These are phyloP conservation scores for Empis livida DNA, from an alignment of 2,888 invertebrate species.

Conservation along the genomic window DNA sequence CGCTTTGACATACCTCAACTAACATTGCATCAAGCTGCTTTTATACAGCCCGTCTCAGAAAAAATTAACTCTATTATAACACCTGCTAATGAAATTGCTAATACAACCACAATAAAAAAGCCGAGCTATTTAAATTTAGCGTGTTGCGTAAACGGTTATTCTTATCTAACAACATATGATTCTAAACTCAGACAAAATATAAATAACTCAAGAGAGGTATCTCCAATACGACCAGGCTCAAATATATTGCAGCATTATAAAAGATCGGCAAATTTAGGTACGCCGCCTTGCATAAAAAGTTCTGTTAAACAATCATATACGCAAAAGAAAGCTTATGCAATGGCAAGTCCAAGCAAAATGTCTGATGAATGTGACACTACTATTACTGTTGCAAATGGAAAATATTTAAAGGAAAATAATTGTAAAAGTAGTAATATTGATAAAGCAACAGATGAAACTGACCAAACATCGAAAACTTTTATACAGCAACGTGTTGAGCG, in stretches of 20 bases:
- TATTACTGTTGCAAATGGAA: neutral
- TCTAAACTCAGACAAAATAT: conserved; percentile 63
- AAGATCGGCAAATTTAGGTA: conserved; percentile 41
- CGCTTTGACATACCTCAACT: conserved; percentile 32
- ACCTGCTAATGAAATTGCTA: conserved; percentile 14
- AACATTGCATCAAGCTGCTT: conserved; percentile 17
- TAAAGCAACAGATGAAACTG: neutral
- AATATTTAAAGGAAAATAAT: conserved; percentile 2
- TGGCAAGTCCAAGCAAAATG: conserved; percentile 5
- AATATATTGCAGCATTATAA: conserved; percentile 36
- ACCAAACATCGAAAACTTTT: conserved; percentile 43
- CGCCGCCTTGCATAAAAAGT: conserved; percentile 34
- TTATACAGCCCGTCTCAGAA: conserved; percentile 20
- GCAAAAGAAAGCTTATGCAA: conserved; percentile 16
- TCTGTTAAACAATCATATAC: conserved; percentile 3
- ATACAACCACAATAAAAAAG: conserved; percentile 41
- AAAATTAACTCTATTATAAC: conserved; percentile 29
- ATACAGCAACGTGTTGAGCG: conserved; percentile 82
- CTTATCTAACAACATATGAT: conserved; percentile 74
- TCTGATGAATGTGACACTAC: no score
- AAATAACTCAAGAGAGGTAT: conserved; percentile 56
- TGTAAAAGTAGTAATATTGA: neutral
- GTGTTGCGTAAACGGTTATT: conserved; percentile 83
- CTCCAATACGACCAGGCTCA: conserved; percentile 49
- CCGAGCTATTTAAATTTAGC: conserved; percentile 82